Base-by-base conservation (phyloP, 2,888 invertebrate species). In the Tinea semifulvella region DNA sequence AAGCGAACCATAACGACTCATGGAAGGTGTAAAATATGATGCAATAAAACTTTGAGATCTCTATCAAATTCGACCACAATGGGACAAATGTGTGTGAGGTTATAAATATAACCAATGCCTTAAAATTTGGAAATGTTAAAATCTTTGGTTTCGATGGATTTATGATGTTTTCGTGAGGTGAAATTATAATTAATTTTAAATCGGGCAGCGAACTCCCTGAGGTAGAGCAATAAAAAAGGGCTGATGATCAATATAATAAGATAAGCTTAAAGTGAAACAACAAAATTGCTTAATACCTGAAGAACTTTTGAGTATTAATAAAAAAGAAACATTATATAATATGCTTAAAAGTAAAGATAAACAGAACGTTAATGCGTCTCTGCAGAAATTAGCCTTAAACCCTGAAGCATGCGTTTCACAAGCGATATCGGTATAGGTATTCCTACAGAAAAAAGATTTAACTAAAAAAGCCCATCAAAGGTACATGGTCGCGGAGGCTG, bases 381-480 rank as follows among this genome's bases (percentile, higher is more conserved):
- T 31, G 31, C 14, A n/a, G 2, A 31, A n/a, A 13, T 36, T 36
- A 36, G 36, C 7, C 18, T 16, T 2, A 36, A 36, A 36, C 18
- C 3, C 16, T 18, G 31, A 13, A 13, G 7, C 31, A n/a, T 31
- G 31, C 6, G 13, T 11, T 31, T n/a, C n/a, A n/a, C n/a, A n/a
- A 36, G 7, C 17, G 18, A 16, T 36, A 36, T 36, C 36, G 36
- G 16, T 22, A 8, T 20, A 20, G 22, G 40, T 22, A 22, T n/a
- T n/a, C 3, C n/a, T 19, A 31, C 28, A 43, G 28, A 43, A 43
- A 31, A 43, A 42, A 5, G 18, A 4, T 14, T 42, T 27, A 22
- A 27, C 42, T 42, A 43, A 56, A 55, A 49, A 49, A 48, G 46
- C 48, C 48, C 49, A 49, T 53, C 54, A 53, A 54, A 39, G 43